Base-by-base conservation (phyloP, 2,797 vertebrate species). In the Lates japonicus region DNA sequence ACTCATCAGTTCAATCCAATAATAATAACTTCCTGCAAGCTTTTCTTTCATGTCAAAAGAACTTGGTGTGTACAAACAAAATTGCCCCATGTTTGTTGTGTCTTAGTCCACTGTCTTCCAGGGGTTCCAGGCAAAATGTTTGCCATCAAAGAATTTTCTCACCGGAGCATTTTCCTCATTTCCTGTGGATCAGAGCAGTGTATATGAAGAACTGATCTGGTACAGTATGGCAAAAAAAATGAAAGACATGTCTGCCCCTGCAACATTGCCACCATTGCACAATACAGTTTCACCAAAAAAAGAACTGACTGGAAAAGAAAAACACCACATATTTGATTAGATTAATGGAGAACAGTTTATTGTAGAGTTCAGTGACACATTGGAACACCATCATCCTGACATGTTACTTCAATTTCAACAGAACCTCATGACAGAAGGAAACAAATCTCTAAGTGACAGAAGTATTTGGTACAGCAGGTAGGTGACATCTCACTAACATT, bases 341-440 rank as follows among this genome's bases (percentile, higher is more conserved):
- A 70, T 84, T 75, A 78, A 87, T 88, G 83, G 72, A 90, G 83
- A 89, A 84, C 71, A 74, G 75, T 94, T 95, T 95, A 94, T 94
- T 95, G 86, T 87, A 81, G 83, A 81, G 48, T 88, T 92, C 66
- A 89, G 83, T 92, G 88, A 90, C 87, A 92, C 79, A 82, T 51
- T 82, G 41, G 60, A 82, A 88, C 71, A 80, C 65, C 78, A 79
- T 69, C 80, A 80, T 83, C 74, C 82, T 59, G 61, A 90, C 74
- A 84, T 42, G 59, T 69, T 75, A 75, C 62, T 71, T 75, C 46
- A 78, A 59, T 66, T 78, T 74, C 55, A 87, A 88, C 78, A 87
- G 78, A 90, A 83, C 22, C 54, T 77, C 73, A 75, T 81, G 80
- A 91, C 76, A 78, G 80, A 81, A 70, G 55, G 67, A 78, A 73